Base-by-base conservation (phyloP, 2,888 invertebrate genomes). In the Mongoloraphidia duomilia region DNA sequence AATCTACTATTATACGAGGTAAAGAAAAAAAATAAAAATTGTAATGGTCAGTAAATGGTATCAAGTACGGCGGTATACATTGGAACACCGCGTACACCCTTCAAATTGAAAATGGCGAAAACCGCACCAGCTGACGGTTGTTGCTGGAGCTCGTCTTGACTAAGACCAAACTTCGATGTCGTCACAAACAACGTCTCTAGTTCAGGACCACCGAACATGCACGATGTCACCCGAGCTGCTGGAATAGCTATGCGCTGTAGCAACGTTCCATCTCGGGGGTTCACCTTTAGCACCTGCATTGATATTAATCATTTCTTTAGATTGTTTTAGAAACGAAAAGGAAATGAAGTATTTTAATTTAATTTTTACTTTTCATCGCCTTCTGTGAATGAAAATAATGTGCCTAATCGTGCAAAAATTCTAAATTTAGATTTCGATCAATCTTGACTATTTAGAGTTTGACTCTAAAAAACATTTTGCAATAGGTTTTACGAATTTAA, bases 131-230 rank as follows among this genome's bases (percentile, higher is more conserved):
- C 73, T 8, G 64, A 56, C 2, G 73, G 71, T 54, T 69, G 66
- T 8, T 59, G 51, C 47, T 61, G 41, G 11, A 62, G 52, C 46
- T 74, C 63, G n/a, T 65, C 63, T 0, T 61, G 61, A 1, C 59
- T 61, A 34, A 72, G 58, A 9, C 63, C 63, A 8, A 57, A 41
- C 11, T 58, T 59, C 9, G 74, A 74, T 1, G 75, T 72, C 1
- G 83, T 82, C 1, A 81, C 78, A 58, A 73, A 83, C 12, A 84
- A 64, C 49, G 73, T 71, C 52, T 79, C 75, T 17, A 75, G 64
- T 52, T 75, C 62, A 1, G 67, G 64, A 2, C 81, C 82, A 17
- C 83, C 83, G 62, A 78, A 83, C 50, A 74, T 70, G 9, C 74
- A 75, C 9, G 81, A 81, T 0, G 82, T 79, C 0, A 77, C 70